Percentiles rank a stretch among this genome's conserved stretches.
Evolutionary conservation across 1,140 invertebrate species (phyloP).

Genomic region (Apis laboriosa): DNA sequence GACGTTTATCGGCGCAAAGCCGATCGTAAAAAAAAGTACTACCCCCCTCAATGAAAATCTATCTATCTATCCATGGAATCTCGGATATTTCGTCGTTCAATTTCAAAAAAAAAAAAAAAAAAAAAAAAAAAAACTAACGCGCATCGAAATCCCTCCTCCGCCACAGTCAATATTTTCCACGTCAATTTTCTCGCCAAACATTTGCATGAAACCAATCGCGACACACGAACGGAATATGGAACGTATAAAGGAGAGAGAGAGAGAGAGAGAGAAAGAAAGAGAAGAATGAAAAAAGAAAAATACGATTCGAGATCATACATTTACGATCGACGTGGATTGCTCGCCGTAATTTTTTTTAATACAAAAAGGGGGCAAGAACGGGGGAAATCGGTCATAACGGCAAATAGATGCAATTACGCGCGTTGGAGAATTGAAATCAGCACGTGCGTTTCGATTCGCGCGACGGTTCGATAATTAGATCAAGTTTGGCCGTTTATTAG

Average conservation of each 20-base stretch:
- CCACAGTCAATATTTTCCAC: neutral
- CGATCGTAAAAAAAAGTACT: neutral
- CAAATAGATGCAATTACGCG: conserved; percentile 64
- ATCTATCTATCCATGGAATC: neutral
- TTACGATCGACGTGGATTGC: neutral
- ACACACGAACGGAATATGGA: neutral
- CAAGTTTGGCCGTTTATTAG: conserved; percentile 71
- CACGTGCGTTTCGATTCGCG: conserved; percentile 62
- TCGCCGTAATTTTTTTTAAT: neutral
- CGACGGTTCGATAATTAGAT: conserved; percentile 67
- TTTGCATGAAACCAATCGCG: neutral
- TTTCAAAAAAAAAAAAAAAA: no score
- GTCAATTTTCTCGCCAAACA: neutral
- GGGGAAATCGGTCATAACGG: conserved; percentile 53
- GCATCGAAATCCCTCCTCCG: neutral
- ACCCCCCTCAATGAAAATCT: neutral
- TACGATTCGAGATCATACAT: neutral
- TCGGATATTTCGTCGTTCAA: neutral
- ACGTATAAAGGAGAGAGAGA: neutral
- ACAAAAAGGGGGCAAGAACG: neutral
- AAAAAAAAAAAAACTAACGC: no score
- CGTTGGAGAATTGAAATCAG: conserved; percentile 58
- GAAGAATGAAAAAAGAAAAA: neutral
- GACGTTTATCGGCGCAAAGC: conserved; percentile 38
- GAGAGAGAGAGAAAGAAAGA: neutral